Evolutionary conservation across 2,888 invertebrate genomes (phyloP).

Genomic region (Chrysomela aeneicollis): DNA sequence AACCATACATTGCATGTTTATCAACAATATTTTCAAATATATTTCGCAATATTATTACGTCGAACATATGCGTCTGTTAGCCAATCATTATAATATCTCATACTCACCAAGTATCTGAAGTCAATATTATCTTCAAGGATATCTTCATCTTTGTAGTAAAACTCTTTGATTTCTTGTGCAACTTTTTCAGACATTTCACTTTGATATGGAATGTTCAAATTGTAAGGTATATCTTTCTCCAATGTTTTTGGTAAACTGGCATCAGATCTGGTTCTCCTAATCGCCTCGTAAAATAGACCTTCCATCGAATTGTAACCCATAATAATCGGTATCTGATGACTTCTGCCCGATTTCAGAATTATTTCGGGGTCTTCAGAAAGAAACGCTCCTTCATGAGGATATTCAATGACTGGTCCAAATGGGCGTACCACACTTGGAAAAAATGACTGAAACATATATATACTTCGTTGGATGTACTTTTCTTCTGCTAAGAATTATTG

Average conservation of each 20-base stretch:
- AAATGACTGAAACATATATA: constrained; percentile 40
- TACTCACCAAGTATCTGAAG: constrained; percentile 53
- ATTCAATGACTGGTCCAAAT: constrained; percentile 50
- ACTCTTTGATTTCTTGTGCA: constrained; percentile 58
- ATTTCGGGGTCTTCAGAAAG: constrained; percentile 52
- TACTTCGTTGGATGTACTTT: neutral
- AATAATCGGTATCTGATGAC: constrained; percentile 57
- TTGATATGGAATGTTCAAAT: constrained; percentile 45
- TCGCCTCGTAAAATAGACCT: constrained; percentile 54
- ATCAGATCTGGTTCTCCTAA: constrained; percentile 42
- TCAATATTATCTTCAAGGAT: constrained; percentile 57
- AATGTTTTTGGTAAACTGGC: constrained; percentile 42
- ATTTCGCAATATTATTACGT: too few species aligned
- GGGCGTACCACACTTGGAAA: constrained; percentile 42
- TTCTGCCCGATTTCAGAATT: constrained; percentile 52
- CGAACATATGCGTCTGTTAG: too few species aligned
- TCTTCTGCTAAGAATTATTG: too few species aligned
- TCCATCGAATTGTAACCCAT: constrained; percentile 57
- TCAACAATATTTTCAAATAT: too few species aligned
- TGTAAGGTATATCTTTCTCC: constrained; percentile 48
- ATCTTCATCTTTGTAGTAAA: constrained; percentile 61
- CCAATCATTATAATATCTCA: too few species aligned
- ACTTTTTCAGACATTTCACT: constrained; percentile 49
- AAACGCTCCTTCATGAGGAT: constrained; percentile 49
- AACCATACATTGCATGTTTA: too few species aligned